Evolutionary conservation across 2,888 invertebrate species (phyloP), one percentile per base, ranked within the genome.

Genomic region (Agrotis segetum): DNA sequence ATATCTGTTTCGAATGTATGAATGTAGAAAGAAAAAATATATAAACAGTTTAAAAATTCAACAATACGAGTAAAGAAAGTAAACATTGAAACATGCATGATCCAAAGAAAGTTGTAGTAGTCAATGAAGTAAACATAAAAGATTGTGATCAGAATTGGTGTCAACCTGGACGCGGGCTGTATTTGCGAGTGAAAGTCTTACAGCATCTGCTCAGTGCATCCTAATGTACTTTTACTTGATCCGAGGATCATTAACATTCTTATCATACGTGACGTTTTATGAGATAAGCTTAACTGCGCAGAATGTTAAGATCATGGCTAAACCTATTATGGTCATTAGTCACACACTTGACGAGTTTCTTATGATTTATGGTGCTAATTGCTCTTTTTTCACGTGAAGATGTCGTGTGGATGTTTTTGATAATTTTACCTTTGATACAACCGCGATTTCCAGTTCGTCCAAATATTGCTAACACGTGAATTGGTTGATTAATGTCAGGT

Each of bases 291-390:
- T 74, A 67, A 84, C 76, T 85, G 82, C 83, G 87, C 72, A 87
- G 69, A 87, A 88, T 85, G 87, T 82, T 83, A 90, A 89, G 90
- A 91, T 90, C 89, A 89, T 75, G 90, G 90, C 83, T 87, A 82
- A 81, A 79, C 64, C 74, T 83, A 79, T 87, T 84, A 77, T 69
- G 59, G 68, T 73, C 64, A 72, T 73, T 83, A 78, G 61, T 74
- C 67, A 74, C 73, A 74, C 64, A 69, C 17, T 58, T 66, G 61
- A 73, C 64, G 67, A 69, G 68, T 78, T 65, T 65, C 62, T 47
- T 71, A 40, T 72, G 40, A 69, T 56, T 72, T 65, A 68, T 56
- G 60, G 70, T 77, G 77, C 70, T 72, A 77, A 77, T 74, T 79
- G 72, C 60, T 58, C 49, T 53, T 72, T 67, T 67, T 59, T 49